phyloP scores from a whole-genome alignment of 1,140 invertebrate genomes.

The Tribolium castaneum region DNA sequence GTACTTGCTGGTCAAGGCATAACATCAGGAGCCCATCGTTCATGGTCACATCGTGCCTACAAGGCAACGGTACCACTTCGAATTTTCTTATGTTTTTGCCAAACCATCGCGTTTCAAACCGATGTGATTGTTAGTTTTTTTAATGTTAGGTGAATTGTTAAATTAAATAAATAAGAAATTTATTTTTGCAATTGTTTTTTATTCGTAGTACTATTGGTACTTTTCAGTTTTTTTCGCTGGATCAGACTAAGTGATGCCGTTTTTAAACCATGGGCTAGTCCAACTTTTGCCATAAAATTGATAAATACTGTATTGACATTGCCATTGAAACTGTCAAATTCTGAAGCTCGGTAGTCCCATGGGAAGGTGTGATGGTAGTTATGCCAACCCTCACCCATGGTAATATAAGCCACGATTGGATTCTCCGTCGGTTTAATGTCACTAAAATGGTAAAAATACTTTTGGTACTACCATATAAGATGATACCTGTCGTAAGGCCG shows the following conservation, averaged over 20 bases:
- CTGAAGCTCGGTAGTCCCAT: constrained; percentile 77
- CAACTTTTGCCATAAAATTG: constrained; percentile 64
- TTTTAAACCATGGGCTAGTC: constrained; percentile 75
- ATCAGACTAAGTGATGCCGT: constrained; percentile 66
- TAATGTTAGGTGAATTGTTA: no score
- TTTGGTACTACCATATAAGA: neutral
- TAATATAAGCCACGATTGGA: constrained; percentile 66
- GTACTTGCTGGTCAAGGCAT: constrained; percentile 55
- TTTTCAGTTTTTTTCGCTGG: constrained; percentile 48
- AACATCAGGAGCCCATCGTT: constrained; percentile 77
- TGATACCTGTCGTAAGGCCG: constrained; percentile 80
- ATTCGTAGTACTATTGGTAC: neutral
- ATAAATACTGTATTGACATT: constrained; percentile 64
- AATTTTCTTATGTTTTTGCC: constrained; percentile 67
- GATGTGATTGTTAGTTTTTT: constrained; percentile 69
- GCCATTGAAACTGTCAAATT: constrained; percentile 58
- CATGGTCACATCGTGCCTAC: constrained; percentile 77
- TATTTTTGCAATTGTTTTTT: no score
- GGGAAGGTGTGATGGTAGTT: constrained; percentile 87
- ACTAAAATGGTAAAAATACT: constrained; percentile 21
- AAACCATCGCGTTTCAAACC: constrained; percentile 75
- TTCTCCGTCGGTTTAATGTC: constrained; percentile 67
- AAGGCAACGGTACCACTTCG: constrained; percentile 73
- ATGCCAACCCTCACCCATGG: constrained; percentile 77
- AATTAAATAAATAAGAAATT: no score